Percentiles rank a stretch among this genome's conserved stretches.
These are phyloP conservation scores for Noctua comes DNA, from an alignment of 2,888 invertebrate species.

Conservation along the genomic window DNA sequence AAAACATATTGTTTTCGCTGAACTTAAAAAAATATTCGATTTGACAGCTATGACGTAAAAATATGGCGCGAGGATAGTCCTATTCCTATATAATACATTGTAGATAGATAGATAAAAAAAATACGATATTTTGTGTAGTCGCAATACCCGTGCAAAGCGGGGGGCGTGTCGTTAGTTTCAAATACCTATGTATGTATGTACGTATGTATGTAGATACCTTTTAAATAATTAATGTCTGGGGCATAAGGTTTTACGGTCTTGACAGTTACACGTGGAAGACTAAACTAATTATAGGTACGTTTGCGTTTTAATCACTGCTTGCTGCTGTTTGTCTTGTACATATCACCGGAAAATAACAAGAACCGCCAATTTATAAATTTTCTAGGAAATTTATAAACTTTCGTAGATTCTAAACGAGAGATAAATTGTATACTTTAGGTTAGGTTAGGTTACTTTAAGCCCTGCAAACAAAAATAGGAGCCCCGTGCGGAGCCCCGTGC, in stretches of 20 bases:
- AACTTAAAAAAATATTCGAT: neutral
- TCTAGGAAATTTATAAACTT: too few relatives aligned
- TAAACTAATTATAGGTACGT: slow-evolving; percentile 22
- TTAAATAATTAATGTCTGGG: neutral
- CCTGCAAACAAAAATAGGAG: too few relatives aligned
- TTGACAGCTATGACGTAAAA: neutral
- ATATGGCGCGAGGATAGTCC: too few relatives aligned
- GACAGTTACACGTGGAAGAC: slow-evolving; percentile 36
- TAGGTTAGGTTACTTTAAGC: too few relatives aligned
- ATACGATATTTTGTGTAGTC: neutral
- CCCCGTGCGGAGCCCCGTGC: too few relatives aligned
- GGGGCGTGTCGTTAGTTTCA: neutral
- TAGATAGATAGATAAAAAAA: neutral
- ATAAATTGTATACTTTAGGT: too few relatives aligned
- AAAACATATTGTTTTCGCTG: too few relatives aligned
- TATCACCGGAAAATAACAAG: too few relatives aligned
- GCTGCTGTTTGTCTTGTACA: slow-evolving; percentile 5
- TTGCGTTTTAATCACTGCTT: slow-evolving; percentile 23
- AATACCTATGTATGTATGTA: neutral
- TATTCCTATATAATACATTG: too few relatives aligned
- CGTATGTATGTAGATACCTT: neutral
- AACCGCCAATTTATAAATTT: too few relatives aligned
- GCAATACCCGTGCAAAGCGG: neutral
- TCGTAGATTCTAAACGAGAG: too few relatives aligned
- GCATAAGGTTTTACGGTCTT: slow-evolving; percentile 33